These are phyloP conservation scores for Fregetta grallaria DNA, from an alignment of 2,113 vertebrate genomes.

Conservation along the genomic window DNA sequence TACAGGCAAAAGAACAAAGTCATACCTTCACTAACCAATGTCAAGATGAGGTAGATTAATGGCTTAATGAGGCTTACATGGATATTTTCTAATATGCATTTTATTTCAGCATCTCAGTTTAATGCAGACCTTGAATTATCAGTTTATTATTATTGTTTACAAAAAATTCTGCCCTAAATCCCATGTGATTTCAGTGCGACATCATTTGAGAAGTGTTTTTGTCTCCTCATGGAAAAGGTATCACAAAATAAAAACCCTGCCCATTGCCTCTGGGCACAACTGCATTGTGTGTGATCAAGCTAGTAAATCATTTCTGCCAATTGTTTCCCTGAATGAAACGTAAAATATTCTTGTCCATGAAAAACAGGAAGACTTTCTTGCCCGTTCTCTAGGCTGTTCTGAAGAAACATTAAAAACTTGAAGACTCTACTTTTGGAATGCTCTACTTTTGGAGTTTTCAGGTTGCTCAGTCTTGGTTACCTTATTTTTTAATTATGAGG, in stretches of 20 bases:
- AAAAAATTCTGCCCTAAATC: background rate
- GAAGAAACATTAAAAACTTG: background rate
- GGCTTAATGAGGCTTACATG: background rate
- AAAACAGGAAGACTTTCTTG: background rate
- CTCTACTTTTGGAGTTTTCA: background rate
- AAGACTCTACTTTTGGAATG: background rate
- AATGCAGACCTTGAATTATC: background rate
- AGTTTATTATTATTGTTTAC: background rate
- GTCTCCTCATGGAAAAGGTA: background rate
- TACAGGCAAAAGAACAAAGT: background rate
- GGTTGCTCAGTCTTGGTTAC: background rate
- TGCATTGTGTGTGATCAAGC: background rate
- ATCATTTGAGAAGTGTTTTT: background rate
- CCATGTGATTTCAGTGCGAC: background rate
- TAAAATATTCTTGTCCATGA: background rate
- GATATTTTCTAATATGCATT: background rate
- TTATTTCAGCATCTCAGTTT: background rate
- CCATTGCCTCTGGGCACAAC: background rate
- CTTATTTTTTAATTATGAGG: background rate
- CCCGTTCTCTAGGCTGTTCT: background rate
- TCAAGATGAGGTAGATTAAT: background rate
- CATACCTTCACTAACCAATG: background rate
- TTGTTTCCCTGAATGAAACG: background rate
- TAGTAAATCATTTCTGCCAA: background rate
- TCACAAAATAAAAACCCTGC: background rate